These are phyloP conservation scores for Rhagonycha lutea DNA, from an alignment of 2,888 invertebrate genomes.

Conservation along the genomic window DNA sequence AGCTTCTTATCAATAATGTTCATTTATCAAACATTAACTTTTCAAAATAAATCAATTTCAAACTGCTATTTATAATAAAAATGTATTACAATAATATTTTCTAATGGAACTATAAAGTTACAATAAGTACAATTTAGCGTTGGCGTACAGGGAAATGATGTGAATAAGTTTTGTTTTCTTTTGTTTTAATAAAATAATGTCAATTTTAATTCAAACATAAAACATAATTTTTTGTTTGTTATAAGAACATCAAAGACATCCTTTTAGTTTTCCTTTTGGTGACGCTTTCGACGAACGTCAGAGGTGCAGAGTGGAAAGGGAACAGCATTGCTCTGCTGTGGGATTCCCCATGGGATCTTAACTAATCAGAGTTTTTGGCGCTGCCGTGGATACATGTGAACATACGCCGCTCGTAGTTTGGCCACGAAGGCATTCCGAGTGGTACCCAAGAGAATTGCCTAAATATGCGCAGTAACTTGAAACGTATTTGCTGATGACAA, in stretches of 20 bases:
- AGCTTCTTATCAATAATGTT: conserved; percentile 8
- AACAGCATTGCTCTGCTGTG: conserved; percentile 34
- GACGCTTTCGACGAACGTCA: conserved; percentile 28
- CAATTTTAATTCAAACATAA: neutral
- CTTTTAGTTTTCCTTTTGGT: conserved; percentile 15
- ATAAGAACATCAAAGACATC: conserved; percentile 4
- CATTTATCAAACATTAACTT: neutral
- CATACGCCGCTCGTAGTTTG: conserved; percentile 39
- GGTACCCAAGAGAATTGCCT: conserved; percentile 35
- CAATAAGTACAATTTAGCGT: no score
- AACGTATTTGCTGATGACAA: conserved; percentile 60
- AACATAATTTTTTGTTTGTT: neutral
- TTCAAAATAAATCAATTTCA: neutral
- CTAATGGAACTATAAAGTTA: neutral
- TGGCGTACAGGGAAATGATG: neutral
- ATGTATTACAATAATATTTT: neutral
- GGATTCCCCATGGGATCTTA: conserved; percentile 41
- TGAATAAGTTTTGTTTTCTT: neutral
- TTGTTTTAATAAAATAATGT: neutral
- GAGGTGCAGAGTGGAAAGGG: conserved; percentile 27
- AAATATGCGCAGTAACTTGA: conserved; percentile 59
- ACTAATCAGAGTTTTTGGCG: conserved; percentile 51
- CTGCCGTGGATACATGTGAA: conserved; percentile 42
- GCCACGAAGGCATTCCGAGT: conserved; percentile 41
- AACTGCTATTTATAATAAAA: neutral